Percentiles rank a stretch among this genome's conserved stretches.
phyloP scores from a whole-genome alignment of 1,140 invertebrate species.

The Drosophila yakuba region DNA sequence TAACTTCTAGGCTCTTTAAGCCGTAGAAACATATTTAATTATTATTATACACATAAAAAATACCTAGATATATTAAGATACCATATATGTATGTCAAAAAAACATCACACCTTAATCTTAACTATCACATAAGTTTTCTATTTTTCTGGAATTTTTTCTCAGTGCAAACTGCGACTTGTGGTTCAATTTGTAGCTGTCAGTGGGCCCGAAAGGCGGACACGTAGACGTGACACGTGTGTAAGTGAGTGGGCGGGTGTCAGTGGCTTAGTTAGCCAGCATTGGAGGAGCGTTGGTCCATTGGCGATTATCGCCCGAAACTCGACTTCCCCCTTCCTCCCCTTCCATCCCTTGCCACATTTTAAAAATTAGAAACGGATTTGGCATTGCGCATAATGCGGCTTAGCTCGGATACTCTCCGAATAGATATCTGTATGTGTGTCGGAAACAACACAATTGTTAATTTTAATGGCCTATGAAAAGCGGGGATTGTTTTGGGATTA shows the following conservation, averaged over 20 bases:
- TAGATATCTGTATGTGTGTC: slow-evolving; percentile 1
- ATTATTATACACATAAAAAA: no score
- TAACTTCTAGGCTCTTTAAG: no score
- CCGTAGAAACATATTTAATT: no score
- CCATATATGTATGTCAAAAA: no score
- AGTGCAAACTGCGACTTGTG: slow-evolving; percentile 59
- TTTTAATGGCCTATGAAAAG: slow-evolving; percentile 80
- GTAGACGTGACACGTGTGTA: slow-evolving; percentile 65
- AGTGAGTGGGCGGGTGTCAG: slow-evolving; percentile 67
- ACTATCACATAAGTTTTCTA: no score
- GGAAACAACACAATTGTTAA: slow-evolving; percentile 66
- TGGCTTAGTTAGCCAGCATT: slow-evolving; percentile 62
- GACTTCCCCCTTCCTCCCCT: slow-evolving; percentile 16
- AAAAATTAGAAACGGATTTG: slow-evolving; percentile 73
- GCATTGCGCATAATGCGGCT: slow-evolving; percentile 63
- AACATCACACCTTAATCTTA: no score
- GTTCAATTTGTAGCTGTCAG: slow-evolving; percentile 80
- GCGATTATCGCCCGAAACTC: slow-evolving; percentile 64
- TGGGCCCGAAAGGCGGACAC: slow-evolving; percentile 43
- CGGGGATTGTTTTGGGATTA: slow-evolving; percentile 70
- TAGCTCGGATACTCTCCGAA: slow-evolving; percentile 37
- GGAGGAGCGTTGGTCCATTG: slow-evolving; percentile 41
- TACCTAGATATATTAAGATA: no score
- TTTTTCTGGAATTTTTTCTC: neutral
- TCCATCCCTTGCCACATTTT: slow-evolving; percentile 13